These are phyloP conservation scores for Nebria brevicollis DNA, from an alignment of 2,888 invertebrate genomes.

Conservation along the genomic window DNA sequence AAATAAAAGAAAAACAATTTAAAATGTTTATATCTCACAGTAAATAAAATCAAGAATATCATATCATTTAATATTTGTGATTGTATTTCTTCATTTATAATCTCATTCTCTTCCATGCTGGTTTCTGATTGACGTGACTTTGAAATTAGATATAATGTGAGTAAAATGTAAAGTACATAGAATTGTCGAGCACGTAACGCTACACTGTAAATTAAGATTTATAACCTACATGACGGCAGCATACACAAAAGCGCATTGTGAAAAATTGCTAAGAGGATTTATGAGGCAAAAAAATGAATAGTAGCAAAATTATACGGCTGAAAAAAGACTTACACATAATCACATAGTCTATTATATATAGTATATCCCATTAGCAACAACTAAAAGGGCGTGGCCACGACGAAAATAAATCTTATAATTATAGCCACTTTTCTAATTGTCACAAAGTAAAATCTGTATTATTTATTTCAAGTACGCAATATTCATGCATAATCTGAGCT, in stretches of 20 bases:
- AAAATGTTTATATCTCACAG: too few species aligned
- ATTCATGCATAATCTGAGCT: too few species aligned
- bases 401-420: background rate
- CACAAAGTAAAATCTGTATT: too few species aligned
- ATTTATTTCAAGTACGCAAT: too few species aligned
- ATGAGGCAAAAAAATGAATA: background rate
- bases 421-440: background rate
- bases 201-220: constrained; percentile 35
- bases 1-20: too few species aligned
- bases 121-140: background rate
- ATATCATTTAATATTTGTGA: too few species aligned
- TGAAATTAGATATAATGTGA: background rate
- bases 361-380: background rate
- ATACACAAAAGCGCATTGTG: constrained; percentile 18
- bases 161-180: background rate
- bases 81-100: too few species aligned
- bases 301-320: background rate
- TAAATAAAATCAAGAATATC: too few species aligned
- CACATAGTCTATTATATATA: background rate
- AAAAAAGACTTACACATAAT: background rate
- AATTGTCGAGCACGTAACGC: constrained; percentile 17
- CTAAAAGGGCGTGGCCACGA: background rate
- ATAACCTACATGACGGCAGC: constrained; percentile 36
- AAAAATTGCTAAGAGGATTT: background rate
- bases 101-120: too few species aligned